Conservation (phyloP, 2,113 vertebrate species). For the Pristiophorus japonicus region DNA sequence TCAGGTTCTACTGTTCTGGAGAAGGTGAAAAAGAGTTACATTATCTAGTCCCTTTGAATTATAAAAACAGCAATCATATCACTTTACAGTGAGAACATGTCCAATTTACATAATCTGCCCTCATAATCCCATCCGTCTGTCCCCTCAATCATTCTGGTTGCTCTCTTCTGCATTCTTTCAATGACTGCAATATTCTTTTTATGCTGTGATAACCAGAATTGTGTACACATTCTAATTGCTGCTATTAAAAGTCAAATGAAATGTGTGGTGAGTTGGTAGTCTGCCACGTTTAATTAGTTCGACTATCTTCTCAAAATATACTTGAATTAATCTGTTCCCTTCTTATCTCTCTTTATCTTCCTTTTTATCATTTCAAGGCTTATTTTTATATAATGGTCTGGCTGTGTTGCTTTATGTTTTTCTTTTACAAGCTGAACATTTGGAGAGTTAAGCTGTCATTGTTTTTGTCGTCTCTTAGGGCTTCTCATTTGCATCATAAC, state of each 20-base stretch:
- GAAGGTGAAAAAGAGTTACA: neutral
- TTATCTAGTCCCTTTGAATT: neutral
- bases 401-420: neutral
- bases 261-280: neutral
- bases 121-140: neutral
- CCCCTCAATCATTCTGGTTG: neutral
- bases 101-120: neutral
- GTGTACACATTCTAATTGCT: neutral
- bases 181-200: neutral
- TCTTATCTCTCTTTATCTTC: neutral
- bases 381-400: neutral
- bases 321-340: neutral
- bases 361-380: neutral
- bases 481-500: neutral
- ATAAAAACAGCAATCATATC: neutral
- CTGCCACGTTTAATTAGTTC: neutral
- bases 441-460: slow-evolving; percentile 2
- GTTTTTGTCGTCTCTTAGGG: neutral
- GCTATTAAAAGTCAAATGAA: neutral
- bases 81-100: neutral
- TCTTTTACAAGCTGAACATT: neutral
- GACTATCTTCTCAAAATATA: neutral
- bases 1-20: neutral
- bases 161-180: no score
- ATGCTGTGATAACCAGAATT: neutral